Percentiles rank a stretch among this genome's conserved stretches.
phyloP scores from a whole-genome alignment of 1,140 invertebrate genomes.

The Artemia franciscana region DNA sequence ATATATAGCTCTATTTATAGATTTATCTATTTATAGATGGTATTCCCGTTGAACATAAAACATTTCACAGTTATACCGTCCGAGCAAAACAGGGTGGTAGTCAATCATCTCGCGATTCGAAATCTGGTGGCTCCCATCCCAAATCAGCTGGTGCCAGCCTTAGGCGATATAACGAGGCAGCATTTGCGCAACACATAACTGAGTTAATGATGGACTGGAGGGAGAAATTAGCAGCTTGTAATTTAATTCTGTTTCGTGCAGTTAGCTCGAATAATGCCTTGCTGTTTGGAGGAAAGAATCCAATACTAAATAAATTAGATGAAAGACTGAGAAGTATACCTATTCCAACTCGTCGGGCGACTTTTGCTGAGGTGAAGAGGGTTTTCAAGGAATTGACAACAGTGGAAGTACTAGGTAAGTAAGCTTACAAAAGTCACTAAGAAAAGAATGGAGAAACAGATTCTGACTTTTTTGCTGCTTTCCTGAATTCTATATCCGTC shows the following conservation, averaged over 20 bases:
- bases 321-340: slow-evolving; percentile 42
- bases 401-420: slow-evolving; percentile 44
- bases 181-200: slow-evolving; percentile 47
- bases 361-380: slow-evolving; percentile 50
- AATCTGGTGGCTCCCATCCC: slow-evolving; percentile 30
- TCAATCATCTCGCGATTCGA: slow-evolving; percentile 40
- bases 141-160: slow-evolving; percentile 60
- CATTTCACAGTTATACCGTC: slow-evolving; percentile 65
- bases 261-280: slow-evolving; percentile 44
- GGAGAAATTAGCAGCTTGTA: slow-evolving; percentile 34
- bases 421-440: no score
- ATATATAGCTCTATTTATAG: no score
- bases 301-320: slow-evolving; percentile 38
- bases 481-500: no score
- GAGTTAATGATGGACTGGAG: slow-evolving; percentile 44
- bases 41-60: slow-evolving; percentile 38
- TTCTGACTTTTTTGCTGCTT: no score
- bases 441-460: no score
- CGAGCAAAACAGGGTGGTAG: slow-evolving; percentile 55
- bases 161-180: slow-evolving; percentile 40
- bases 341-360: slow-evolving; percentile 55
- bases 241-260: slow-evolving; percentile 53
- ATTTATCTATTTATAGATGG: slow-evolving; percentile 4
- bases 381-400: slow-evolving; percentile 44
- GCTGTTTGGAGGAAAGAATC: slow-evolving; percentile 46